Base-by-base conservation (phyloP, 2,797 vertebrate genomes). In the Rhabdomys pumilio region DNA sequence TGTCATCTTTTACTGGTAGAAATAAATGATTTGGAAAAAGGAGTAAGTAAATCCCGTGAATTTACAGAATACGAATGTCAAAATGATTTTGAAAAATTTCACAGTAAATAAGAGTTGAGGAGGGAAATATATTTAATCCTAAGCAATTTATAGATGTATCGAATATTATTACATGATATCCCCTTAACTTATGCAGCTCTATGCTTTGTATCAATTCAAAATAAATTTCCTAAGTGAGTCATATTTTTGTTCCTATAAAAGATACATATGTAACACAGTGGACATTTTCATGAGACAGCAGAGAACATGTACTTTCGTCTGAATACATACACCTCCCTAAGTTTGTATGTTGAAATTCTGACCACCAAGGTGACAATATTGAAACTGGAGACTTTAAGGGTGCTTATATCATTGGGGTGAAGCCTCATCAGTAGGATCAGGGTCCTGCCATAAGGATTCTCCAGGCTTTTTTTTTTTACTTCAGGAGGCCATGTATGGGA, bases 401-500 rank as follows among this genome's bases (percentile, higher is more conserved):
- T 15, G 83, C 59, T 24, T 69, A 41, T 20, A 34, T 69, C 65
- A 44, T 6, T 4, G 59, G 76, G 31, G 0, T 26, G 14, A 61
- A 82, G 7, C 50, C 15, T 22, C 34, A 3, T 20, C 24, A 41
- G 20, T 15, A 14, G 15, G 13, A 44, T n/a, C 3, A 67, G 75
- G 8, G 3, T 13, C 47, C 38, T 63, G 6, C 61, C 11, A 11
- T 19, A 50, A 57, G 44, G 44, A 9, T 2, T 38, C 29, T 63
- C 50, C 63, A 47, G 5, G 0, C 26, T 57, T 57, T 57, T 57
- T 50, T 57, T 57, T 59, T 59, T 59, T 59, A 20, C 19, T 65
- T 11, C 0, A 15, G 22, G 24, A 91, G 12, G n/a, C 14, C 15
- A 31, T 5, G 3, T n/a, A 41, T 22, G 2, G 26, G 9, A 17